Conservation (phyloP, 30 jellyfish, hydroid and myxozoan species). For the Chrysaora quinquecirrha region DNA sequence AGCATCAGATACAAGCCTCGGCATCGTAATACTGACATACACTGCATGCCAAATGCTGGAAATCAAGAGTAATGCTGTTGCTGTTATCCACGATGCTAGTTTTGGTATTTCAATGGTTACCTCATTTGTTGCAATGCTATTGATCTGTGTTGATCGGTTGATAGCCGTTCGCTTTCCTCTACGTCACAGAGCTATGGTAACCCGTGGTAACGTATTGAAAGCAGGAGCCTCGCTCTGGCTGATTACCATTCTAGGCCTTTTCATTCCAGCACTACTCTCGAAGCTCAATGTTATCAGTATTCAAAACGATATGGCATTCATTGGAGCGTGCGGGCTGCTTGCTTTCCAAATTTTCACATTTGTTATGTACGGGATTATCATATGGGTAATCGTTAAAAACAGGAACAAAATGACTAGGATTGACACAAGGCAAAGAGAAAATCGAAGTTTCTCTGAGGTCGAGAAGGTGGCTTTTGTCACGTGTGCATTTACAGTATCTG, state of each 20-base stretch:
- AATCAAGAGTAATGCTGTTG: not conserved
- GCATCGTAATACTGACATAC: not conserved
- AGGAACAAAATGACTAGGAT: not conserved
- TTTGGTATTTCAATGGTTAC: slow-evolving; percentile 6
- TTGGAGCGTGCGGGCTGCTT: slow-evolving; percentile 5
- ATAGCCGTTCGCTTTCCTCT: slow-evolving; percentile 25
- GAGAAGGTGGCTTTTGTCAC: slow-evolving; percentile 39
- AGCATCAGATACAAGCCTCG: slow-evolving; percentile 8
- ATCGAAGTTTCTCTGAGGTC: slow-evolving; percentile 10
- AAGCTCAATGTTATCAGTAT: not conserved
- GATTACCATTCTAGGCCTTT: not conserved
- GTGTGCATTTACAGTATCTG: slow-evolving; percentile 16
- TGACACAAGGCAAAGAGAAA: not conserved
- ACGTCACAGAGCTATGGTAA: slow-evolving; percentile 8
- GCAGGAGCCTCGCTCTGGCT: slow-evolving; percentile 4
- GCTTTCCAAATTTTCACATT: not conserved
- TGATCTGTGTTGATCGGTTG: slow-evolving; percentile 24
- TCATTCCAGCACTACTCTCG: not conserved
- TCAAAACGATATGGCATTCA: not conserved
- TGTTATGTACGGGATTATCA: not conserved
- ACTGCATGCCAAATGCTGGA: not conserved
- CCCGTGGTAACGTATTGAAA: slow-evolving; percentile 1
- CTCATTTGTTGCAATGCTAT: slow-evolving; percentile 22
- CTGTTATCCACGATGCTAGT: not conserved
- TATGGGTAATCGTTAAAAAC: not conserved